phyloP scores from a whole-genome alignment of 1,140 invertebrate genomes.

The Dreissena polymorpha region DNA sequence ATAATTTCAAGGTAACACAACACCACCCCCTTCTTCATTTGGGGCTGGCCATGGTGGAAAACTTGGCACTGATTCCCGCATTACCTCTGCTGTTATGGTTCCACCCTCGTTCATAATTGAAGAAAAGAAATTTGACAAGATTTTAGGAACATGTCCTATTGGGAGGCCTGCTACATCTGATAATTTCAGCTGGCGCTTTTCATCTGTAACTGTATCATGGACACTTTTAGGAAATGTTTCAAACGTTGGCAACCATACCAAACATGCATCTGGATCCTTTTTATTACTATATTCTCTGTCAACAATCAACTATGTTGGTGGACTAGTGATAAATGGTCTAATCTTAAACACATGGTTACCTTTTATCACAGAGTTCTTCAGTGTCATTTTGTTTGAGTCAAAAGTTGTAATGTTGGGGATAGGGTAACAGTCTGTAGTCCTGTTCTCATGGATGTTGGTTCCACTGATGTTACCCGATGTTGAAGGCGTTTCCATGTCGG shows the following conservation, averaged over 20 bases:
- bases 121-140: constrained; percentile 8
- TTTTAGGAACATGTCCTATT: constrained; percentile 44
- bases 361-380: not conserved
- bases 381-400: too few species aligned
- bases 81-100: constrained; percentile 2
- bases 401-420: too few species aligned
- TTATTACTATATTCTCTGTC: constrained; percentile 16
- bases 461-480: too few species aligned
- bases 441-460: too few species aligned
- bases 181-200: constrained; percentile 8
- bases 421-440: too few species aligned
- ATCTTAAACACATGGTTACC: constrained; percentile 21
- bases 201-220: constrained; percentile 21
- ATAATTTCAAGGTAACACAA: not conserved
- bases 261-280: constrained; percentile 17
- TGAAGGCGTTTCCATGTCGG: too few species aligned
- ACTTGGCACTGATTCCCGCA: constrained; percentile 22
- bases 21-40: constrained; percentile 27
- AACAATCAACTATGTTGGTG: constrained; percentile 11
- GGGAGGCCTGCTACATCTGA: constrained; percentile 27
- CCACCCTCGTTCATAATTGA: constrained; percentile 25
- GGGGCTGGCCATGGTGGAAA: constrained; percentile 29
- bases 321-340: constrained; percentile 3
- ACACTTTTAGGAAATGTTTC: constrained; percentile 2
- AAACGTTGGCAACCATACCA: constrained; percentile 34